A percentile compares a stretch with the other conserved stretches of the same genome.
These are phyloP conservation scores for Micoletzkya japonica DNA, from an alignment of 2,888 invertebrate species.

Conservation along the genomic window DNA sequence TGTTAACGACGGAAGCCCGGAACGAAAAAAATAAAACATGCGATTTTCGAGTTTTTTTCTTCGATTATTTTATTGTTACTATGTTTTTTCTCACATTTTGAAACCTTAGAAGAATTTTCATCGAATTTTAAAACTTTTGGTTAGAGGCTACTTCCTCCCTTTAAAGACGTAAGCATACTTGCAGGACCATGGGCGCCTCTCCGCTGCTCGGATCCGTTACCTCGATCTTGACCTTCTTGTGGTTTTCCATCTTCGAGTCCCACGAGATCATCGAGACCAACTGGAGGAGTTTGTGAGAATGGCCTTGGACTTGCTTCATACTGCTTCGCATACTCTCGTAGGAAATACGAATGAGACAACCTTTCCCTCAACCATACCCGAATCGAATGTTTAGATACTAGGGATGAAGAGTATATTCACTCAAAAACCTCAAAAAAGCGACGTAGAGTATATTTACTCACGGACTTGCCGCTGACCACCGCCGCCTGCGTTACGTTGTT, in stretches of 20 bases:
- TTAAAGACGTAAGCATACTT: neutral
- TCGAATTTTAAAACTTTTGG: neutral
- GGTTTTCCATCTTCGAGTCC: conserved; percentile 31
- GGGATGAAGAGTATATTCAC: no score
- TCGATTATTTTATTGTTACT: neutral
- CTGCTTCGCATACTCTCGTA: neutral
- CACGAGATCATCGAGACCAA: conserved; percentile 28
- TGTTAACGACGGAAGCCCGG: neutral
- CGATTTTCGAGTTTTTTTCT: neutral
- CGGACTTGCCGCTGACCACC: conserved; percentile 6
- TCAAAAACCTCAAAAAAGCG: no score
- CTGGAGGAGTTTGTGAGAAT: neutral
- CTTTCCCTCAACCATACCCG: neutral
- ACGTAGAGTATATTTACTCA: neutral
- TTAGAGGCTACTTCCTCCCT: neutral
- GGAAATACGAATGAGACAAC: neutral
- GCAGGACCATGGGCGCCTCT: neutral
- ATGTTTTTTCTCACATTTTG: neutral
- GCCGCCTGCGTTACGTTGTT: conserved; percentile 10
- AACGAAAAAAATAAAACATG: no score
- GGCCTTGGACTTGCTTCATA: neutral
- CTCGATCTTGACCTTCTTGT: conserved; percentile 12
- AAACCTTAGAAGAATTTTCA: neutral
- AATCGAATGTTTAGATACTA: no score
- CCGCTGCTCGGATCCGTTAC: conserved; percentile 25